Base-by-base conservation (phyloP, 2,113 vertebrate species). In the Xyrauchen texanus region DNA sequence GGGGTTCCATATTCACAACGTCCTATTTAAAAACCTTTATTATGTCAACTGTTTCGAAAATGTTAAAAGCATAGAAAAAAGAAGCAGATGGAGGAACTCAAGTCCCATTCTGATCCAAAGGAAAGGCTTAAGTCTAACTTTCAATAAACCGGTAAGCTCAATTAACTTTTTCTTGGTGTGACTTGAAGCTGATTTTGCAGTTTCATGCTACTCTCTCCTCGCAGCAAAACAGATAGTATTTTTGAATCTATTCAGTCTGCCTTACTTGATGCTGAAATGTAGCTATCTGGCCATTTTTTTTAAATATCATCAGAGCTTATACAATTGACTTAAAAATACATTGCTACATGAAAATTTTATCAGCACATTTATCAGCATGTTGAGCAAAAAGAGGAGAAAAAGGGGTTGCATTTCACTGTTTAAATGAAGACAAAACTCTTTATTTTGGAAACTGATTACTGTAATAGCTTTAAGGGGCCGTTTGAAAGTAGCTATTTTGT, bases 171-270 rank as follows among this genome's bases (percentile, higher is more conserved):
- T 13, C 57, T 62, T 74, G 46, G 58, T 74, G 16, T 63, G 58
- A 63, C 71, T 63, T 74, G 42, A 60, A 74, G 72, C 72, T 74
- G 72, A 74, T 51, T 62, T 63, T 52, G 72, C 72, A 74, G 58
- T 74, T 74, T 74, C 42, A 45, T 47, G 8, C 16, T 61, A 51
- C 16, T 34, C 47, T 51, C 71, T 34, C 45, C 71, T 42, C 15
- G 62, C 46, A 74, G 13, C 55, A 58, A 58, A 11, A 62, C 4
- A 49, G 45, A 0, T 34, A 34, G 21, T 34, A 51, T 62, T 15
- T 15, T 7, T 12, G 71, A 74, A 49, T 74, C 13, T 49, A n/a
- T 62, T 8, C 55, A 12, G 44, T n/a, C 72, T 63, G 57, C 58
- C 12, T 15, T 47, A 9, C 12, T 62, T 74, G 58, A 74, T 74